Percentiles rank a stretch among this genome's conserved stretches.
Evolutionary conservation across 2,113 vertebrate genomes (phyloP).

Genomic region (Oplegnathus fasciatus): DNA sequence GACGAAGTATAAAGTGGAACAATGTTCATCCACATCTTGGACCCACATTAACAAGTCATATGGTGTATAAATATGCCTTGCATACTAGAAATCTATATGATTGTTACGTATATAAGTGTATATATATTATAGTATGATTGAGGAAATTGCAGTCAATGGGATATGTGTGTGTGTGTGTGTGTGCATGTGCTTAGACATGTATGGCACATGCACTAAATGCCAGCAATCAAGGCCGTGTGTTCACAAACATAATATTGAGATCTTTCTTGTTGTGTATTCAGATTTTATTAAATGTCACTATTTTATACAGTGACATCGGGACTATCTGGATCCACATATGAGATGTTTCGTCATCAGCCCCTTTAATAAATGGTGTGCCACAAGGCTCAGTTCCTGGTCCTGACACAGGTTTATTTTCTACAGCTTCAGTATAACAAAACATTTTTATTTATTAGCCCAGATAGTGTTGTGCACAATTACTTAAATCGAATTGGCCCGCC

Average conservation of each 20-base stretch:
- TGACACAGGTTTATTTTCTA: neutral
- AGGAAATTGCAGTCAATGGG: neutral
- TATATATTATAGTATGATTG: neutral
- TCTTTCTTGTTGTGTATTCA: neutral
- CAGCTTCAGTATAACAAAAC: neutral
- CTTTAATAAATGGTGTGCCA: neutral
- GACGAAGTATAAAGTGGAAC: conserved; percentile 45
- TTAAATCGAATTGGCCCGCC: neutral
- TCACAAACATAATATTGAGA: neutral
- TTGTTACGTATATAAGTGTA: neutral
- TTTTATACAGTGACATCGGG: neutral
- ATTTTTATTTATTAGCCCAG: neutral
- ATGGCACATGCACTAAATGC: neutral
- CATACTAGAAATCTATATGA: neutral
- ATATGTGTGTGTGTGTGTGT: neutral
- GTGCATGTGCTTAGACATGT: neutral
- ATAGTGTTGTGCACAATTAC: neutral
- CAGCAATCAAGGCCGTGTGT: neutral
- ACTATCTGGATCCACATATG: neutral
- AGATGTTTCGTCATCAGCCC: neutral
- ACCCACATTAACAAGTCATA: neutral
- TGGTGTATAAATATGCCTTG: neutral
- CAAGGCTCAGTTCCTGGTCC: neutral
- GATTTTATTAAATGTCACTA: neutral
- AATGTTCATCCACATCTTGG: conserved; percentile 25